Conservation (phyloP, 2,888 invertebrate species). For the Miltochrista miniata region DNA sequence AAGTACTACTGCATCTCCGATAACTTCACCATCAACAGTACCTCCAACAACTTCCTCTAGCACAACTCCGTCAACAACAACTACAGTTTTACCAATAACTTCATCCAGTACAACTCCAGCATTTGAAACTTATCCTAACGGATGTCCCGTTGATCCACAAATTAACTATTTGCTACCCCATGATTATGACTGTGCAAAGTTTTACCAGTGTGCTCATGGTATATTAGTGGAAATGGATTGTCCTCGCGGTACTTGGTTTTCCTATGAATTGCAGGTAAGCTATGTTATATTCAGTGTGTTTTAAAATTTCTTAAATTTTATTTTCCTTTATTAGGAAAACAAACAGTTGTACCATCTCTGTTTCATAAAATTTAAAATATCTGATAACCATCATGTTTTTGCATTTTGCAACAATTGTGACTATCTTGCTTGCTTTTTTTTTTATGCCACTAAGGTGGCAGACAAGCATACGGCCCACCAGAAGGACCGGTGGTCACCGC, state of each 20-base stretch:
- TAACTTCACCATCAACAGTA: constrained; percentile 2
- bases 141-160: constrained; percentile 52
- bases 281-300: no score
- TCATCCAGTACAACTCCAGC: not conserved
- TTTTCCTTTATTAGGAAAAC: no score
- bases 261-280: not conserved
- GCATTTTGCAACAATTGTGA: no score
- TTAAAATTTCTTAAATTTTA: no score
- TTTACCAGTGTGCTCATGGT: constrained; percentile 30
- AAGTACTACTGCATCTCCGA: not conserved
- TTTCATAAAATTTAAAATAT: no score
- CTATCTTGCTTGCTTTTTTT: no score
- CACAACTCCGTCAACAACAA: constrained; percentile 1
- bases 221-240: constrained; percentile 1
- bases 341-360: no score
- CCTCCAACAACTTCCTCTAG: not conserved
- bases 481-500: no score
- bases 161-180: constrained; percentile 51
- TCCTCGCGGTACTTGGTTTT: not conserved
- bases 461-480: no score
- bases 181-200: constrained; percentile 51
- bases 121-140: constrained; percentile 18
- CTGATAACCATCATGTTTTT: no score
- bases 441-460: no score
- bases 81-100: not conserved